Evolutionary conservation across 2,113 vertebrate genomes (phyloP).

Genomic region (Petrocephalus zakoni): DNA sequence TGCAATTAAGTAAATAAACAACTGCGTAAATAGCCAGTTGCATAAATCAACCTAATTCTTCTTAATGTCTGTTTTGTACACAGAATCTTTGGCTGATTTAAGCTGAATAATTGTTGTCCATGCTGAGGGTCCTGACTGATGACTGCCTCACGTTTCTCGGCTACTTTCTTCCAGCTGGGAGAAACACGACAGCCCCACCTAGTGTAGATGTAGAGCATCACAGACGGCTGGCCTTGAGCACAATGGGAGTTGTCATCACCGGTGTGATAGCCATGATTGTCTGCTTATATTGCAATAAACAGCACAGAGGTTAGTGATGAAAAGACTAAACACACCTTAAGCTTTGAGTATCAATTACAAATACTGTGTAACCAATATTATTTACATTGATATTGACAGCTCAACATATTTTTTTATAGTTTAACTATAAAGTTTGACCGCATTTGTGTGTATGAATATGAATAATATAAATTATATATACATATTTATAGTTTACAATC

Average conservation of each 20-base stretch:
- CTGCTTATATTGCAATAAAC: slow-evolving; percentile 18
- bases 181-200: neutral
- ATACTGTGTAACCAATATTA: neutral
- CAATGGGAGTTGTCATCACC: slow-evolving; percentile 16
- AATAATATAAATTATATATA: too few relatives aligned
- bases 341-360: neutral
- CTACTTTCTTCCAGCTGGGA: neutral
- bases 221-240: slow-evolving; percentile 8
- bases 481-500: too few relatives aligned
- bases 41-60: neutral
- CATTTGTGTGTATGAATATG: neutral
- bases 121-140: neutral
- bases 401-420: neutral
- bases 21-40: too few relatives aligned
- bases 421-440: too few relatives aligned
- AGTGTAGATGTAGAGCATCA: neutral
- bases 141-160: neutral
- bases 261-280: slow-evolving; percentile 5
- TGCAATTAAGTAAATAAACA: neutral
- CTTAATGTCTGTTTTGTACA: neutral
- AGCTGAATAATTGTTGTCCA: neutral
- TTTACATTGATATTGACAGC: neutral
- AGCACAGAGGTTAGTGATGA: slow-evolving; percentile 6
- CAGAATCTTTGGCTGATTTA: neutral
- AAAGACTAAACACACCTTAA: neutral